Percentiles rank a stretch among this genome's conserved stretches.
phyloP scores from a whole-genome alignment of 2,797 vertebrate species.

The Arrhamphus sclerolepis region DNA sequence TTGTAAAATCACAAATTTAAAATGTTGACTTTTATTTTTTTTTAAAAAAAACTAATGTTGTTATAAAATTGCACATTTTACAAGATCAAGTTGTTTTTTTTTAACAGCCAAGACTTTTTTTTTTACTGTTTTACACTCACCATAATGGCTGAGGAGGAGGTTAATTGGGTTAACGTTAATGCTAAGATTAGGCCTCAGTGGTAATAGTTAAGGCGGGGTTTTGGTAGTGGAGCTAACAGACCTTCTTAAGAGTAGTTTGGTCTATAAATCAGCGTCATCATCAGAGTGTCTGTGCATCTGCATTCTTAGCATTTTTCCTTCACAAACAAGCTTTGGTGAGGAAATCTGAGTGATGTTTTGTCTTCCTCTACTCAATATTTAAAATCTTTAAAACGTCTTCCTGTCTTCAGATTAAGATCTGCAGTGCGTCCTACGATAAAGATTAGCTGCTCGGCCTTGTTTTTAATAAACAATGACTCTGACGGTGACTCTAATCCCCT shows the following conservation, averaged over 20 bases:
- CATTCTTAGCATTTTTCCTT: conserved; percentile 1
- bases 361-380: conserved; percentile 8
- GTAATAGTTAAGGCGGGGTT: conserved; percentile 7
- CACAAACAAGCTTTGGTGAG: conserved; percentile 5
- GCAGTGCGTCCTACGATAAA: background rate
- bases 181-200: conserved; percentile 10
- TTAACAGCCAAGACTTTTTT: too few species aligned
- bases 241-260: background rate
- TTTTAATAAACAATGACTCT: background rate
- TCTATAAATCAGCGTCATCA: background rate
- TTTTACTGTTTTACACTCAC: background rate
- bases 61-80: too few species aligned
- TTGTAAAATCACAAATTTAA: too few species aligned
- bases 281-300: too few species aligned
- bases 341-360: conserved; percentile 15
- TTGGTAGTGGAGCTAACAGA: background rate
- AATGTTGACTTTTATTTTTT: too few species aligned
- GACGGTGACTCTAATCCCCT: conserved; percentile 25
- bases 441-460: conserved; percentile 9
- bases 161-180: conserved; percentile 32
- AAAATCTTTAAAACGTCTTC: conserved; percentile 12
- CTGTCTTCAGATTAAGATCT: conserved; percentile 10
- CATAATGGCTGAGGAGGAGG: conserved; percentile 13
- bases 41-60: too few species aligned
- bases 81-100: too few species aligned